These are phyloP conservation scores for Arenicola marina DNA, from an alignment of 2,888 invertebrate species.

Conservation along the genomic window DNA sequence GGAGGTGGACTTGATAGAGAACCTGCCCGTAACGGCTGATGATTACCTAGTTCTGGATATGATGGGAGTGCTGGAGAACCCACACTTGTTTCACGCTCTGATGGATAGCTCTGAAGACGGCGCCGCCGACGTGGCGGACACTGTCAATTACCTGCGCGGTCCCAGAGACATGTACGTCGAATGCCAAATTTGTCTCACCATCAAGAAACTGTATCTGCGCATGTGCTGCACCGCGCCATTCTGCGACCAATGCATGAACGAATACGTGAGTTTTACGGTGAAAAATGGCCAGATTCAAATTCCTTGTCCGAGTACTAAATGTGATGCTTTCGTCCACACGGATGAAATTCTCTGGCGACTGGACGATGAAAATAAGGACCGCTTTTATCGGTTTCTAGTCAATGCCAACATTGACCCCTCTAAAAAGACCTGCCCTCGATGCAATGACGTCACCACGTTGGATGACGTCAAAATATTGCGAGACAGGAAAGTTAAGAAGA, in stretches of 20 bases:
- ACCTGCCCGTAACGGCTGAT: too few species aligned
- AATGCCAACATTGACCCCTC: constrained; percentile 56
- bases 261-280: background rate
- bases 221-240: background rate
- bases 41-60: too few species aligned
- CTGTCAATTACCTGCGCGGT: too few species aligned
- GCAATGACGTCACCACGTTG: constrained; percentile 46
- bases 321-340: constrained; percentile 48
- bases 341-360: constrained; percentile 57
- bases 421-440: constrained; percentile 61
- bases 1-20: too few species aligned
- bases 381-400: constrained; percentile 53
- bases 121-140: too few species aligned
- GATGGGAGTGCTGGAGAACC: too few species aligned
- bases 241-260: background rate
- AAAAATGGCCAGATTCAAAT: constrained; percentile 48
- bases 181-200: background rate
- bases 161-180: too few species aligned
- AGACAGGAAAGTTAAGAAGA: constrained; percentile 19
- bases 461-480: constrained; percentile 11
- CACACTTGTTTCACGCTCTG: too few species aligned
- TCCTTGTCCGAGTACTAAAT: constrained; percentile 51
- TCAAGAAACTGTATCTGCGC: background rate
- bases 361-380: constrained; percentile 44
- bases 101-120: too few species aligned